phyloP scores from a whole-genome alignment of 1,140 invertebrate genomes.

The Drosophila sturtevanti region DNA sequence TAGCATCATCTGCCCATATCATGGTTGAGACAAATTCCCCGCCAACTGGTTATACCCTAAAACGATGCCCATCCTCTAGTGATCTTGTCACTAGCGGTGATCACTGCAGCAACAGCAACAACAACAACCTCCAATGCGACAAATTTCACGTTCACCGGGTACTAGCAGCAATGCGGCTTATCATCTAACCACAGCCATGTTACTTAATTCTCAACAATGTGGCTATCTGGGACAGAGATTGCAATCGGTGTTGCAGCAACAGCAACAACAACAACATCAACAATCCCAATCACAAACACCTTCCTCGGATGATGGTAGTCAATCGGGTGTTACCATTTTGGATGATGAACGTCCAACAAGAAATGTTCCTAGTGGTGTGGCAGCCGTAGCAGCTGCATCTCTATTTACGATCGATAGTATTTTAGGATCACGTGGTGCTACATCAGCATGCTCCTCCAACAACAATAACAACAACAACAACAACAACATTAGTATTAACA shows the following conservation, averaged over 20 bases:
- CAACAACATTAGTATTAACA: conserved; percentile 36
- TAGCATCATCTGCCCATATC: conserved; percentile 8
- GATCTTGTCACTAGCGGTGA: conserved; percentile 39
- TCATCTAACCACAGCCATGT: conserved; percentile 80
- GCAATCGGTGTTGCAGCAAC: conserved; percentile 71
- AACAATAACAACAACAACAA: conserved; percentile 27
- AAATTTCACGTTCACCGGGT: conserved; percentile 55
- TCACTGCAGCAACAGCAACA: conserved; percentile 45
- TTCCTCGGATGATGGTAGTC: conserved; percentile 78
- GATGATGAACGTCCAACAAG: conserved; percentile 82
- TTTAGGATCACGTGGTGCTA: conserved; percentile 83
- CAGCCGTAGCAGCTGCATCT: conserved; percentile 85
- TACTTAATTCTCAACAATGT: conserved; percentile 80
- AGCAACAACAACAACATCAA: conserved; percentile 61
- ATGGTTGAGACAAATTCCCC: conserved; percentile 79
- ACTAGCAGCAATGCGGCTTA: conserved; percentile 59
- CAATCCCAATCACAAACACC: conserved; percentile 69
- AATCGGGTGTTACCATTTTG: conserved; percentile 72
- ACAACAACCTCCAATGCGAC: conserved; percentile 52
- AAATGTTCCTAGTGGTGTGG: conserved; percentile 71
- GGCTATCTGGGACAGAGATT: conserved; percentile 77
- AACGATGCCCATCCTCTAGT: conserved; percentile 65
- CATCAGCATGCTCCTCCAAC: conserved; percentile 30
- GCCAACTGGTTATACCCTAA: conserved; percentile 69
- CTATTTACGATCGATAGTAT: conserved; percentile 93